Percentiles rank a stretch among this genome's conserved stretches.
Evolutionary conservation across 2,888 invertebrate genomes (phyloP).

Genomic region (Helleia helle): DNA sequence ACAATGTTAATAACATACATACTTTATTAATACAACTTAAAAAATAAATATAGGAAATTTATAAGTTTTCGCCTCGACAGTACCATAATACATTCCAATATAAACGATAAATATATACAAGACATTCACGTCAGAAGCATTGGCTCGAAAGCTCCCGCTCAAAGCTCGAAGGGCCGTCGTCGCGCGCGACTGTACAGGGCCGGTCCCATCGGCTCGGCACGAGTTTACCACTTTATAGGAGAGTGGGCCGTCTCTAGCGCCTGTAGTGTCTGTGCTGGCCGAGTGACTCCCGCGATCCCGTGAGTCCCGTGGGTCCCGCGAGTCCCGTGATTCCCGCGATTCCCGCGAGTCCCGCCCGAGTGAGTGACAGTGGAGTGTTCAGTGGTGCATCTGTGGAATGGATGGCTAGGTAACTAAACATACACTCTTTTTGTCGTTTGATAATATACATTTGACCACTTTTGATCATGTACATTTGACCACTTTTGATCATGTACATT

Average conservation of each 20-base stretch:
- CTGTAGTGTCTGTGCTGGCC: slow-evolving; percentile 28
- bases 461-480: no score
- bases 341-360: not conserved
- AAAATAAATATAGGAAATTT: no score
- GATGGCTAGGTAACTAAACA: slow-evolving; percentile 28
- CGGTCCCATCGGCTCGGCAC: slow-evolving; percentile 56
- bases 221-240: slow-evolving; percentile 68
- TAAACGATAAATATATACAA: not conserved
- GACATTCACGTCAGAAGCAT: no score
- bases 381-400: slow-evolving; percentile 31
- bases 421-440: no score
- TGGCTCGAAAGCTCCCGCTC: slow-evolving; percentile 6
- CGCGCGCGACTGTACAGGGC: slow-evolving; percentile 57
- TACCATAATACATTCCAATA: not conserved
- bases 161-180: slow-evolving; percentile 34
- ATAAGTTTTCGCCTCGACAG: not conserved
- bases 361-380: slow-evolving; percentile 26
- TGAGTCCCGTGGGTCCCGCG: not conserved
- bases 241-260: slow-evolving; percentile 48
- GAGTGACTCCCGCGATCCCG: slow-evolving; percentile 22
- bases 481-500: no score
- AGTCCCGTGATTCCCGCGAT: not conserved
- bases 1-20: no score
- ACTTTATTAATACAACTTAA: no score
- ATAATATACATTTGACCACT: no score